Evolutionary conservation across 1,140 invertebrate species (phyloP).

Genomic region (Euura saliciscinereae): DNA sequence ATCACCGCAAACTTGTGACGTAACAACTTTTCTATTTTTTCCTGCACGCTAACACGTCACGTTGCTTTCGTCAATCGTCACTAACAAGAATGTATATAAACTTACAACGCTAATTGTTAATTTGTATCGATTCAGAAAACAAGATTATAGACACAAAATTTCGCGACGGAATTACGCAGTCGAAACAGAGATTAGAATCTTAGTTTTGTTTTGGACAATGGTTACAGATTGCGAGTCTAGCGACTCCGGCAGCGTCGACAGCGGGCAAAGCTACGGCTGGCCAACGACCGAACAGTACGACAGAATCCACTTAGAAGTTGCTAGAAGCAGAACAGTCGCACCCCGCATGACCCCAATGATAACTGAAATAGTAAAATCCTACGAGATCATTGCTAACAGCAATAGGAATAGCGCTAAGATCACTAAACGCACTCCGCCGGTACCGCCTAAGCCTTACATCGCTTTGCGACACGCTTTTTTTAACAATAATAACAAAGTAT

Average conservation of each 20-base stretch:
- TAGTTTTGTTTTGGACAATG: slow-evolving; percentile 40
- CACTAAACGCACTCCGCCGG: not conserved
- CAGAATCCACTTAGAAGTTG: slow-evolving; percentile 34
- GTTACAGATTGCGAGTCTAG: slow-evolving; percentile 47
- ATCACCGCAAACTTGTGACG: no score
- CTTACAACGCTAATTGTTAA: no score
- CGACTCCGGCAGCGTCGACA: slow-evolving; percentile 35
- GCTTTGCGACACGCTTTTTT: slow-evolving; percentile 12
- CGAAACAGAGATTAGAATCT: slow-evolving; percentile 16
- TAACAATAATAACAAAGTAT: not conserved
- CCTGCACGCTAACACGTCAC: no score
- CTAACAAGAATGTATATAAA: no score
- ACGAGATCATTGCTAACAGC: not conserved
- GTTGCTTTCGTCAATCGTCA: no score
- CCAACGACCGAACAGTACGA: slow-evolving; percentile 19
- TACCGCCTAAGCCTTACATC: slow-evolving; percentile 8
- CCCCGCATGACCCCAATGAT: slow-evolving; percentile 36
- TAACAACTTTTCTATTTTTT: no score
- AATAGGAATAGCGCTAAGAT: slow-evolving; percentile 27
- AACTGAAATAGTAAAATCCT: slow-evolving; percentile 21
- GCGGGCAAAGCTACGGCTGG: slow-evolving; percentile 15
- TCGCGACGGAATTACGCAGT: no score
- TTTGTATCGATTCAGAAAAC: no score
- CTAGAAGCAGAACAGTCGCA: slow-evolving; percentile 33
- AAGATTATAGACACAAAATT: no score